phyloP scores from a whole-genome alignment of 92 coral and sea anemone genomes.

The Phymanthus crucifer region DNA sequence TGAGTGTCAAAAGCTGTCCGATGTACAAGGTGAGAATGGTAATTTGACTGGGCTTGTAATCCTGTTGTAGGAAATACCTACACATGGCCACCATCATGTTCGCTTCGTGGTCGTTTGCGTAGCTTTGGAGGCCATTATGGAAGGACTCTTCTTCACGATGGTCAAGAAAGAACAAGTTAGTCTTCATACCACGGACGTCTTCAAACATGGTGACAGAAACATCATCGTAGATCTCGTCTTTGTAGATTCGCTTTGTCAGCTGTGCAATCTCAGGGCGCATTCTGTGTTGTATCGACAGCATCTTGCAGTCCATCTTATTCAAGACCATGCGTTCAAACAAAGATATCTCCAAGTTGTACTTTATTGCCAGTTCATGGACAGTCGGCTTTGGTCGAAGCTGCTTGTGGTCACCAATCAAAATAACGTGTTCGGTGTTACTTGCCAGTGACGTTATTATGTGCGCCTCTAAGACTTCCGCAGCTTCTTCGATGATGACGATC shows the following conservation, averaged over 20 bases:
- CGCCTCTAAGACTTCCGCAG: slow-evolving; percentile 92
- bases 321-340: slow-evolving; percentile 88
- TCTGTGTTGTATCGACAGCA: slow-evolving; percentile 79
- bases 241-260: slow-evolving; percentile 67
- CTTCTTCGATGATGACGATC: slow-evolving; percentile 82
- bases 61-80: slow-evolving; percentile 59
- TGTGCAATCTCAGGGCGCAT: slow-evolving; percentile 88
- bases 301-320: slow-evolving; percentile 75
- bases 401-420: slow-evolving; percentile 89
- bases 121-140: slow-evolving; percentile 56
- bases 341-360: slow-evolving; percentile 69
- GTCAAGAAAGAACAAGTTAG: slow-evolving; percentile 70
- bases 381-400: slow-evolving; percentile 89
- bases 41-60: slow-evolving; percentile 44
- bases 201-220: slow-evolving; percentile 53
- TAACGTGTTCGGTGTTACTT: slow-evolving; percentile 73
- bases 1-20: slow-evolving; percentile 61
- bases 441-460: slow-evolving; percentile 84
- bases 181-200: slow-evolving; percentile 56
- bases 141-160: slow-evolving; percentile 49
- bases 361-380: slow-evolving; percentile 67
- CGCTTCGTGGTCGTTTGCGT: slow-evolving; percentile 69
- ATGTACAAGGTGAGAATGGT: slow-evolving; percentile 73
- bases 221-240: slow-evolving; percentile 69
- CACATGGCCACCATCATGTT: slow-evolving; percentile 58